Base-by-base conservation (phyloP, 2,797 vertebrate genomes). In the Eospalax fontanierii region DNA sequence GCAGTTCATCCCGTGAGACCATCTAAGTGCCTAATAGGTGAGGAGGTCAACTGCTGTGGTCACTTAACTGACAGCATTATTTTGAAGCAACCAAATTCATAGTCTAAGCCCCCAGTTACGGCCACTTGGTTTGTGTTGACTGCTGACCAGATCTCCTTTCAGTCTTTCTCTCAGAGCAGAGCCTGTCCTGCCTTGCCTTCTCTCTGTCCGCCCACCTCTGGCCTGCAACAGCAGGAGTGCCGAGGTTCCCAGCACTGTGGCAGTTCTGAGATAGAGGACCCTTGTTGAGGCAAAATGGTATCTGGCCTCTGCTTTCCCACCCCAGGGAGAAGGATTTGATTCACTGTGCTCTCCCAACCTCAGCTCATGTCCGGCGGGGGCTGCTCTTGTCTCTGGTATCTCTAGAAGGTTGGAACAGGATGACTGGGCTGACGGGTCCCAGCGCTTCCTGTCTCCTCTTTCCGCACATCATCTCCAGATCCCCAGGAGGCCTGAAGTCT, bases 111-210 rank as follows among this genome's bases (percentile, higher is more conserved):
- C 50, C 50, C 14, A 15, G 50, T 2, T 54, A 14, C 14, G 50
- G 50, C 50, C 50, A 14, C 50, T 54, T 9, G 14, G 14, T 15
- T 54, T 12, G n/a, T 46, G 5, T 11, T 46, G 46, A 6, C 14
- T 0, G 10, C 65, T 35, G 19, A 33, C 35, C 46, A 8, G 30
- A 5, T 1, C 2, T 24, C 18, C 54, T 59, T 38, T 84, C 5
- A 6, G 9, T 75, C 19, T 6, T 28, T 43, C 1, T 6, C 38
- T 18, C n/a, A 50, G 38, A n/a, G 0, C 0, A 24, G 28, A 2
- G 40, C 38, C n/a, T 54, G 6, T 26, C 68, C 43, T 43, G 38
- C 38, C n/a, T 54, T 9, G 33, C 70, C 54, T 38, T 70, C 7
- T 35, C 59, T 61, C 22, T 5, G 40, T 30, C 78, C 50, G 6